Conservation (phyloP, 2,888 invertebrate genomes). For the Brachypalpus laphriformis region DNA sequence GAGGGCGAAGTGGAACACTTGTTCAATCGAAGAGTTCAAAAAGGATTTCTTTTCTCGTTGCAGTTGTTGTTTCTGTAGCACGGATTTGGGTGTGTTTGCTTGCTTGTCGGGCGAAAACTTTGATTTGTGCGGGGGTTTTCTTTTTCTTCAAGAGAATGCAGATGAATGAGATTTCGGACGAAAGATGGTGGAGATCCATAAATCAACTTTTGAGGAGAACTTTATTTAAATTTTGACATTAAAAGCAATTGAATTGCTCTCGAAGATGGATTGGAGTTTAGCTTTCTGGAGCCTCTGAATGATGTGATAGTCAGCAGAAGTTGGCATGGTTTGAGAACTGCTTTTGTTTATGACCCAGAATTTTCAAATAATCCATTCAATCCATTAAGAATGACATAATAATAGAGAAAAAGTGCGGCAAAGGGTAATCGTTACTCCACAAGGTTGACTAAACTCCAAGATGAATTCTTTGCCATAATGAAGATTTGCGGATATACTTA, state of each 20-base stretch:
- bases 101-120: constrained; percentile 44
- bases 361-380: no score
- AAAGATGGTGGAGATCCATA: constrained; percentile 59
- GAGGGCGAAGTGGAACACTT: constrained; percentile 35
- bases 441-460: no score
- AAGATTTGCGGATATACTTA: no score
- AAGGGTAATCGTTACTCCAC: no score
- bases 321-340: no score
- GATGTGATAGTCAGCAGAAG: background rate
- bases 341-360: no score
- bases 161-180: constrained; percentile 62
- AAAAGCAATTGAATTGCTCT: constrained; percentile 43
- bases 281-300: background rate
- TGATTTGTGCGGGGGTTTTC: constrained; percentile 50
- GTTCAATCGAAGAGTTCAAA: constrained; percentile 53
- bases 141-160: constrained; percentile 19
- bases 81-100: background rate
- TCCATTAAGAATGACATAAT: no score
- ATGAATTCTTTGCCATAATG: no score
- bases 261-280: constrained; percentile 49
- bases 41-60: constrained; percentile 33
- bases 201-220: constrained; percentile 49
- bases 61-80: constrained; percentile 12
- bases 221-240: constrained; percentile 49
- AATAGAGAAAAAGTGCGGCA: no score